Conservation (phyloP, 2,888 invertebrate species). For the Tubulanus polymorphus region DNA sequence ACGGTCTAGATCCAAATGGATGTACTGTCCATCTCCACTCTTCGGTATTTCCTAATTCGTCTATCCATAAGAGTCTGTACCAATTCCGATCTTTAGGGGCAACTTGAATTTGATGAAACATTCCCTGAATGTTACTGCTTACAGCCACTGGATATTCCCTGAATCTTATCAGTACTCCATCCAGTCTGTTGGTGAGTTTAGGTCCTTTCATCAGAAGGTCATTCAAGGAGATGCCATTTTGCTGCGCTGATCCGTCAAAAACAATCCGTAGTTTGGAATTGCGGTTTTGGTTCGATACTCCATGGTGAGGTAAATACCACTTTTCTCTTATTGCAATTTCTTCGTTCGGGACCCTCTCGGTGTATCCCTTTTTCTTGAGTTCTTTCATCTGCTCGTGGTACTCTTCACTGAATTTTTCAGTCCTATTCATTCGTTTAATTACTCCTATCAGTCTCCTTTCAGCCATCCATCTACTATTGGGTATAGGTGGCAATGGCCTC, state of each 20-base stretch:
- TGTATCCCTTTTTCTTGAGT: neutral
- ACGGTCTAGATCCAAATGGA: neutral
- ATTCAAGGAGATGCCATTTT: slow-evolving; percentile 12
- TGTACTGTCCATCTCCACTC: neutral
- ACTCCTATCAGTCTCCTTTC: neutral
- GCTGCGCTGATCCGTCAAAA: neutral
- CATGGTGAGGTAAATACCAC: slow-evolving; percentile 11
- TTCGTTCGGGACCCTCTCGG: neutral
- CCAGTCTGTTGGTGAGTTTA: slow-evolving; percentile 10
- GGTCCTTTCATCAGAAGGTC: slow-evolving; percentile 13
- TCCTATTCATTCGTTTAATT: neutral
- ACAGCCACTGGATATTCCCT: slow-evolving; percentile 12
- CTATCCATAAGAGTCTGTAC: neutral
- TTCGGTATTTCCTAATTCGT: neutral
- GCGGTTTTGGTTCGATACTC: neutral
- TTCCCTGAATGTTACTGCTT: slow-evolving; percentile 10
- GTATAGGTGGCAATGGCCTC: neutral
- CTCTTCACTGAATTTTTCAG: neutral
- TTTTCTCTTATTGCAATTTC: neutral
- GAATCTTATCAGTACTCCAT: slow-evolving; percentile 15
- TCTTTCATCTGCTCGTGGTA: neutral
- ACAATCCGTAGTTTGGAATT: neutral
- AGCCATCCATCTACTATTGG: neutral
- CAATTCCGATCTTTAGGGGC: neutral
- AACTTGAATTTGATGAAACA: neutral